Evolutionary conservation across 2,888 invertebrate species (phyloP), one percentile per base, ranked within the genome.

Genomic region (Belgica antarctica): DNA sequence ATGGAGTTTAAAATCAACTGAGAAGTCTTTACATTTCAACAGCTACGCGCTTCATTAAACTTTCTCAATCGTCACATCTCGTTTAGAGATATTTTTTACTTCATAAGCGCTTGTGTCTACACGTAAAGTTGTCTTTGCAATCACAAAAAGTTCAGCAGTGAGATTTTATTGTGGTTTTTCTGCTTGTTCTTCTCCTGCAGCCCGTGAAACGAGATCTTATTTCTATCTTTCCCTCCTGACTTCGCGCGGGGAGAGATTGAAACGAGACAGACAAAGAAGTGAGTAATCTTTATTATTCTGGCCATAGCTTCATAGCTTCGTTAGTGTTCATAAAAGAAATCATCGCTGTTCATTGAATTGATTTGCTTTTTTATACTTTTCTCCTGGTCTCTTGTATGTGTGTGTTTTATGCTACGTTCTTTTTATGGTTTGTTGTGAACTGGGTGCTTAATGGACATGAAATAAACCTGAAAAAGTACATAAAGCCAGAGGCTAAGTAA

Each of bases 201-300:
- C 41, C n/a, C 41, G 41, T 41, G 41, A 41, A 41, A 41, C 41
- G 41, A 41, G 41, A 41, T 12, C n/a, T n/a, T n/a, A 41, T n/a
- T 41, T 41, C 41, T 41, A 5, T 41, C 41, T 12, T 41, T 2
- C 41, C 41, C 41, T 5, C 41, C 41, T 31, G 5, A 10, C 41
- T 15, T 15, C 41, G 41, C 41, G 59, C 59, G 25, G 59, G 59
- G 12, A 24, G 46, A 17, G 46, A n/a, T 7, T 59, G 27, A 24
- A 62, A 62, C 8, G 31, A 62, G 12, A 62, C 31, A 34, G 34
- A 17, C 17, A 62, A 62, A 19, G 17, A 10, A 41, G 41, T 41
- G 41, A 41, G 63, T 63, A 63, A 63, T 63, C 63, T 41, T 63
- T 63, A 41, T 63, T 63, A 41, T 41, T 41, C 63, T 63, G 24